Base-by-base conservation (phyloP, 2,797 vertebrate genomes). In the Microctenopoma stevenorrisi region DNA sequence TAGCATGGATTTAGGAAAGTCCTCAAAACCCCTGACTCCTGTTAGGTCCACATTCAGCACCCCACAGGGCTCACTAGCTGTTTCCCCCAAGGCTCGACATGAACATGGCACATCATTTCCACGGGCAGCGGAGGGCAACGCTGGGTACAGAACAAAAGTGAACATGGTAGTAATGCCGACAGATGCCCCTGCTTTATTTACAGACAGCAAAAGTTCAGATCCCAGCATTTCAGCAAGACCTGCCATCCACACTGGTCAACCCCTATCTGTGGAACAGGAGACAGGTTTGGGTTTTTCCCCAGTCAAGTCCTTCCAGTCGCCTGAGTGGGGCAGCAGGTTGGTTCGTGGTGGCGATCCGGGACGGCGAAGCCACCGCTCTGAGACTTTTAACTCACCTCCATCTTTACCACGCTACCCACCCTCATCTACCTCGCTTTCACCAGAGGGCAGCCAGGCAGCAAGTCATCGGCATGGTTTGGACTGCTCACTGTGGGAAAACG, bases 1-100 rank as follows among this genome's bases (percentile, higher is more conserved):
- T 57, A 92, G 85, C 78, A 93, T 93, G 92, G 91, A 90, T 56
- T 69, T 93, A 35, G 88, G 90, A 46, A 92, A 89, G 69, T 82
- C 90, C 15, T 68, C 89, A 0, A 62, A 50, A 10, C 84, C 89
- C 37, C 68, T 81, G 56, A 86, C 88, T 57, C 79, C 89, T n/a
- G 65, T 87, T n/a, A 79, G 92, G 60, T 85, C 92, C 68, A 91
- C 88, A n/a, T 93, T 90, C 73, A 88, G 81, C 71, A 70, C 72
- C 58, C 78, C 80, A 16, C 85, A 86, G 78, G 79, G 79, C 69
- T 78, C 89, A 52, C 80, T 87, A 22, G 83, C 86, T 33, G 80
- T 82, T n/a, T 72, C 83, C 66, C 86, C 89, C 53, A 92, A 92
- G 76, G 72, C 81, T 60, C 78, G 83, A 50, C 88, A 87, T 12